A percentile compares a stretch with the other conserved stretches of the same genome.
These are phyloP conservation scores for Climacteris rufus DNA, from an alignment of 2,113 vertebrate genomes.

Conservation along the genomic window DNA sequence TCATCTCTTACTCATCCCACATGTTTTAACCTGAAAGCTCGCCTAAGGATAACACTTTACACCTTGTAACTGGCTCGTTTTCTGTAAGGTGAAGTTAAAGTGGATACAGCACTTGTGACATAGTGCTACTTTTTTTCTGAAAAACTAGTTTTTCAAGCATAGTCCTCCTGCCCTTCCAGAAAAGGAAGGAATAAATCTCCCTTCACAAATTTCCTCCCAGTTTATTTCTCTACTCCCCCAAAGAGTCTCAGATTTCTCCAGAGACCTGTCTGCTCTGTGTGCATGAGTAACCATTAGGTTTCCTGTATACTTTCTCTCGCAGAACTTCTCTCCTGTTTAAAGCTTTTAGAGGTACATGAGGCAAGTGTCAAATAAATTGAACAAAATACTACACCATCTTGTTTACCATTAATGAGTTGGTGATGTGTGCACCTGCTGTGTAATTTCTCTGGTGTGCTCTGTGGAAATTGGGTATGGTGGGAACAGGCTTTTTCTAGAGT, in stretches of 20 bases:
- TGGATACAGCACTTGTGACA: background rate
- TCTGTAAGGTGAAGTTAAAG: background rate
- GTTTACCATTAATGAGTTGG: background rate
- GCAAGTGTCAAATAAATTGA: background rate
- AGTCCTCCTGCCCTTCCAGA: background rate
- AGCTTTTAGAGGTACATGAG: background rate
- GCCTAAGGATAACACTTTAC: background rate
- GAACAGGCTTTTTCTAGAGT: background rate
- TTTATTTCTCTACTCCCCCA: background rate
- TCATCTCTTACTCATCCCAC: background rate
- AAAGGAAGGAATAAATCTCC: background rate
- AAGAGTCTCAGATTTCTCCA: background rate
- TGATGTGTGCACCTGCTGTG: background rate
- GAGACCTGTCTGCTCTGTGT: rapidly evolving
- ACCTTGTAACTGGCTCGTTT: background rate
- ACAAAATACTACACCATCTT: background rate
- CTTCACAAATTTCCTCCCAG: background rate
- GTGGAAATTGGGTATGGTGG: background rate
- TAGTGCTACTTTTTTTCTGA: background rate
- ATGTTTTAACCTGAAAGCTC: background rate
- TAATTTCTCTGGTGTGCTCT: background rate
- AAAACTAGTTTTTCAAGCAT: background rate
- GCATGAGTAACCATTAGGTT: background rate
- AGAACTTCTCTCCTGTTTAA: background rate
- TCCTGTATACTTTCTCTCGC: background rate